Conservation (phyloP, 2,888 invertebrate genomes). For the Microctonus hyperodae region DNA sequence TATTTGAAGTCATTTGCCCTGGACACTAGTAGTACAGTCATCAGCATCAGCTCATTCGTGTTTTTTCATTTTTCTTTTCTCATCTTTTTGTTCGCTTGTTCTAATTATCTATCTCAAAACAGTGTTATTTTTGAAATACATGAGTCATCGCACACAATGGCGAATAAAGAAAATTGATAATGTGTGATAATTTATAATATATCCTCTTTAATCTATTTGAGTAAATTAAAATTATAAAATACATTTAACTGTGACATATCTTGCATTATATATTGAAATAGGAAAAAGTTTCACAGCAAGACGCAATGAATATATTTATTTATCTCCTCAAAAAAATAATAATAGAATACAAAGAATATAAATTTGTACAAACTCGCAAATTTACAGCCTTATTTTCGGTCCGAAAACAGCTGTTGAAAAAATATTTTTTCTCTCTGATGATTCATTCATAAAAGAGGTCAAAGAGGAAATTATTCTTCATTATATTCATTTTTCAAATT, state of each 20-base stretch:
- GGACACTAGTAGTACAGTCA: not conserved
- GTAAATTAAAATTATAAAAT: not conserved
- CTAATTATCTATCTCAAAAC: not conserved
- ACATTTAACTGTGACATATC: not conserved
- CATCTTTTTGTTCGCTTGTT: not conserved
- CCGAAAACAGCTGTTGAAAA: not conserved
- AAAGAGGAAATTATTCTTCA: conserved; percentile 3
- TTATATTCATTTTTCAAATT: not conserved
- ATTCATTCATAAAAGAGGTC: conserved; percentile 8
- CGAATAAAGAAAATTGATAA: not conserved
- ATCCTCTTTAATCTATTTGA: not conserved
- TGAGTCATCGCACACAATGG: not conserved
- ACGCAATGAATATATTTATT: not conserved
- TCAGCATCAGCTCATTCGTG: no score
- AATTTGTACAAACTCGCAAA: conserved; percentile 26
- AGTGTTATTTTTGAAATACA: not conserved
- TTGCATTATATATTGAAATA: not conserved
- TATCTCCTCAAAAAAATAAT: no score
- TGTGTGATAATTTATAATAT: not conserved
- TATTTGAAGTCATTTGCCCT: not conserved
- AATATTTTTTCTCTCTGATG: not conserved
- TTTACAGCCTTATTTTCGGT: conserved; percentile 45
- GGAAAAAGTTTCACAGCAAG: not conserved
- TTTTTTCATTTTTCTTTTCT: no score
- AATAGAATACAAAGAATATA: no score